A percentile compares a stretch with the other conserved stretches of the same genome.
Conservation (phyloP, 2,113 vertebrate species). For the Peromyscus leucopus region DNA sequence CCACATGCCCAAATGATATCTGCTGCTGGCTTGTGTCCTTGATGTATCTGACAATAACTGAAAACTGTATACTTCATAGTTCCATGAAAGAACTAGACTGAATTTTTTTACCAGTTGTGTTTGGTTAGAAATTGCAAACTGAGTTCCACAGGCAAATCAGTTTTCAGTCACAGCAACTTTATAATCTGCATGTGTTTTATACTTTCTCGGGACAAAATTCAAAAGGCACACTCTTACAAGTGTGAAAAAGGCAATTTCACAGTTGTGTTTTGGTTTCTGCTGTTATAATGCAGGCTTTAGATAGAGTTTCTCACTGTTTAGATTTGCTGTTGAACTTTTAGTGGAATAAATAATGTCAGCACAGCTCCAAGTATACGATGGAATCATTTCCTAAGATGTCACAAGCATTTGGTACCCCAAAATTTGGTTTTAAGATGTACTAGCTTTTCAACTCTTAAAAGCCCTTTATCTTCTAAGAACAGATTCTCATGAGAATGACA, state of each 20-base stretch:
- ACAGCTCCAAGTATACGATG: neutral
- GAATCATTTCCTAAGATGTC: neutral
- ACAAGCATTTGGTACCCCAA: neutral
- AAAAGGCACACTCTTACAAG: conserved; percentile 18
- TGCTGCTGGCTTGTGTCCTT: neutral
- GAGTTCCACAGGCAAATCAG: neutral
- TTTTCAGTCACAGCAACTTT: conserved; percentile 1
- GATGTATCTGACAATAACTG: neutral
- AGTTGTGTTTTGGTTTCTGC: conserved; percentile 31
- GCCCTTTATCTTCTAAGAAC: neutral
- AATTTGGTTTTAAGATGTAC: neutral
- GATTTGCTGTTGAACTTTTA: conserved; percentile 49
- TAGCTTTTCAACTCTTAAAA: neutral
- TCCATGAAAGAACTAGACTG: neutral
- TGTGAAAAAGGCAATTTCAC: conserved; percentile 61
- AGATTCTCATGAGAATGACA: neutral
- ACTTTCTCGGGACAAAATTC: conserved; percentile 21
- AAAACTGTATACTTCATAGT: neutral
- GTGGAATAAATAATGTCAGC: conserved; percentile 21
- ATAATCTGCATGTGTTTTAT: conserved; percentile 5
- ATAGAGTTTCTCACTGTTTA: conserved; percentile 43
- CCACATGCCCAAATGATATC: neutral
- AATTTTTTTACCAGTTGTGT: neutral
- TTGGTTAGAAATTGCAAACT: neutral
- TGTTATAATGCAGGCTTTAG: neutral